Percentiles rank a stretch among this genome's conserved stretches.
These are phyloP conservation scores for Saxidomus purpurata DNA, from an alignment of 1,140 invertebrate genomes.

Conservation along the genomic window DNA sequence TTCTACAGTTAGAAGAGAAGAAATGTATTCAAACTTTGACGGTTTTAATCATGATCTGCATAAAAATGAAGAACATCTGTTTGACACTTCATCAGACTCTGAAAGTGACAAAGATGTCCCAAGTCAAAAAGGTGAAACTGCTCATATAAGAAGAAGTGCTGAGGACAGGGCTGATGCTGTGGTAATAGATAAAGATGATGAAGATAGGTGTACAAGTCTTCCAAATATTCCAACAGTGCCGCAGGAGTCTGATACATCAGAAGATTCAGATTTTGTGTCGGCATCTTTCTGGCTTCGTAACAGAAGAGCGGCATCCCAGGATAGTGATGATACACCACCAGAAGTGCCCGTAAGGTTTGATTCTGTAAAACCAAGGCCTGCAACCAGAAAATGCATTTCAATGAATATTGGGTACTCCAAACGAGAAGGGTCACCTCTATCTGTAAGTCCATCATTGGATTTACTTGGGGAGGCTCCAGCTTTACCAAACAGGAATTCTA, in stretches of 20 bases:
- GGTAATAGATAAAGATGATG: neutral
- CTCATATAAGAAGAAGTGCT: neutral
- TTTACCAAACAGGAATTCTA: neutral
- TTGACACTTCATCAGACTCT: conserved; percentile 6
- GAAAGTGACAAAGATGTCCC: neutral
- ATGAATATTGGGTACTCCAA: neutral
- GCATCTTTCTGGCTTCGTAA: conserved; percentile 59
- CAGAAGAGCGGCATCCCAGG: neutral
- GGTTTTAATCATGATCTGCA: neutral
- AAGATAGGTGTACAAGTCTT: conserved; percentile 49
- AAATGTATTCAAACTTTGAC: conserved; percentile 23
- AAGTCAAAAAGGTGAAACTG: neutral
- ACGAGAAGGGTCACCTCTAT: neutral
- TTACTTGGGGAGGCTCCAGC: neutral
- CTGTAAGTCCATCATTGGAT: neutral
- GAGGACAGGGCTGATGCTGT: neutral
- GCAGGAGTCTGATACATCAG: conserved; percentile 30
- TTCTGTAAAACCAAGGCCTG: neutral
- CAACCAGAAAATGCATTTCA: neutral
- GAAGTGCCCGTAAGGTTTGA: neutral
- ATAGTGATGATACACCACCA: neutral
- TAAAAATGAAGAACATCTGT: conserved; percentile 7
- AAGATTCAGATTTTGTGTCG: conserved; percentile 60
- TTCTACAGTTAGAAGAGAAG: conserved; percentile 33
- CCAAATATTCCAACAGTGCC: neutral